Evolutionary conservation across 2,888 invertebrate species (phyloP), one percentile per base, ranked within the genome.

Genomic region (Rhogogaster chlorosoma): DNA sequence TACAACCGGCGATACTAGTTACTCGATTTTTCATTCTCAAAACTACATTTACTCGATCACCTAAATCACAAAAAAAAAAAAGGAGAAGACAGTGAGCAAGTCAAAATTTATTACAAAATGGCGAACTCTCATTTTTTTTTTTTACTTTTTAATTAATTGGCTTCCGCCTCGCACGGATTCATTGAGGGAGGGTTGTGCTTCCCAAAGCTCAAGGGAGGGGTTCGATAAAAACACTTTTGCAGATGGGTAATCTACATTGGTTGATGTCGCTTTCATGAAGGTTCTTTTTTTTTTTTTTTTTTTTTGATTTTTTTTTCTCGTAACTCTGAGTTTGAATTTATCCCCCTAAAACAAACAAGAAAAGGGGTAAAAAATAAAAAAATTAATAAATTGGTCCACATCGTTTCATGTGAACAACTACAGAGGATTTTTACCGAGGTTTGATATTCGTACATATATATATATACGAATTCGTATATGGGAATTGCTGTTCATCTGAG

Each of bases 171-270:
- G 61, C 61, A 26, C 22, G 32, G 18, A 67, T 32, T 67, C 29
- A 67, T 32, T 32, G 67, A 32, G 18, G 64, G 64, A 15, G 12
- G 29, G 64, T 5, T 29, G 15, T 26, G 64, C 64, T 67, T 67
- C 6, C 49, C 49, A 5, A 26, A 67, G 29, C 64, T 32, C 22
- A 29, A 32, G 64, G 64, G 29, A 29, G 64, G 67, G 67, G 32
- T 32, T 67, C 67, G 67, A 67, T 32, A 32, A 32, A 67, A 67
- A 67, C 61, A 61, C 67, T 32, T 67, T 67, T 32, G 67, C 67
- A 67, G 15, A 67, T 32, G 32, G 32, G 67, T 67, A 67, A 67
- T 67, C 67, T 67, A 67, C 67, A 32, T 67, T 32, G 67, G 67
- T 67, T 32, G 67, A 67, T 32, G 67, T 32, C 67, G 26, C 67